A percentile compares a stretch with the other conserved stretches of the same genome.
These are phyloP conservation scores for Bos taurus DNA, from an alignment of 2,113 vertebrate species.

Conservation along the genomic window ARS-UCD2.0 NC_037338.1:105459001-105459500, in stretches of 20 bases:
- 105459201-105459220: background rate
- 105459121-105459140: rapidly evolving
- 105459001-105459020: background rate
- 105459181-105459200: background rate
- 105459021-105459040: background rate
- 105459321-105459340: background rate
- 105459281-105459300: background rate
- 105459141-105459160: background rate
- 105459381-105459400: too few relatives aligned
- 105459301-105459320: background rate
- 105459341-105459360: rapidly evolving
- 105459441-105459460: background rate
- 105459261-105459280: background rate
- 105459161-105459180: rapidly evolving
- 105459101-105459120: rapidly evolving
- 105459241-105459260: background rate
- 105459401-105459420: rapidly evolving
- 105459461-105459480: rapidly evolving
- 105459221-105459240: background rate
- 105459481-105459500: rapidly evolving
- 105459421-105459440: background rate
- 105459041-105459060: background rate
- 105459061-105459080: background rate
- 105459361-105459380: background rate
- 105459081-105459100: background rate